Evolutionary conservation across 2,888 invertebrate genomes (phyloP).

Genomic region (Listrodromus nycthemerus): DNA sequence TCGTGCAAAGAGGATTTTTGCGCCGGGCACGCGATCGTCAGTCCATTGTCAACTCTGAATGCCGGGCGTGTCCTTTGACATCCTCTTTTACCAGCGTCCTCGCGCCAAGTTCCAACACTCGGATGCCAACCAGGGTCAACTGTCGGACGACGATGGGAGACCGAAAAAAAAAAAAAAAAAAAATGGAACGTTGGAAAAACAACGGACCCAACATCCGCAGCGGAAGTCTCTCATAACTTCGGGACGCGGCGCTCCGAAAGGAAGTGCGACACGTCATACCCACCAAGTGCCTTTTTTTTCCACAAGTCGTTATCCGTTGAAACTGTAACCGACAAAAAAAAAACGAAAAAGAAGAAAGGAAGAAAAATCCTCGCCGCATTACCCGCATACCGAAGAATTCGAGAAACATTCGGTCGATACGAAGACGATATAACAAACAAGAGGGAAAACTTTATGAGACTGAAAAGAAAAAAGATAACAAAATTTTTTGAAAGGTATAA

Average conservation of each 20-base stretch:
- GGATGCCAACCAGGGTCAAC: neutral
- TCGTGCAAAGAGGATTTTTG: constrained; percentile 53
- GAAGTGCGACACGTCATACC: constrained; percentile 13
- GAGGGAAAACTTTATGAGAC: constrained; percentile 80
- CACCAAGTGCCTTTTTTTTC: constrained; percentile 9
- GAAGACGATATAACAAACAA: constrained; percentile 46
- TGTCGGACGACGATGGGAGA: constrained; percentile 1
- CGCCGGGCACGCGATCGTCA: constrained; percentile 46
- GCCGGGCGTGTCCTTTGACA: constrained; percentile 22
- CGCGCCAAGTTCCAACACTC: neutral
- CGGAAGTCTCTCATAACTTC: constrained; percentile 16
- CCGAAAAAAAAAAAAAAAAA: neutral
- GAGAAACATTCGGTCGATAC: constrained; percentile 2
- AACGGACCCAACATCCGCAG: constrained; percentile 2
- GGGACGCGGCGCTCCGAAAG: neutral
- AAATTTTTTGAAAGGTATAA: constrained; percentile 36
- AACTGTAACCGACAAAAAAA: neutral
- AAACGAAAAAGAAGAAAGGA: constrained; percentile 7
- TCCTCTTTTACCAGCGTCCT: neutral
- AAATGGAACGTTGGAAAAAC: neutral
- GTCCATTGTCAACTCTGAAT: constrained; percentile 10
- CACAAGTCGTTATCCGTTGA: neutral
- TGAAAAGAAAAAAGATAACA: constrained; percentile 75
- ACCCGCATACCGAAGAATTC: constrained; percentile 24
- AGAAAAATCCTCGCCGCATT: constrained; percentile 21